phyloP scores from a whole-genome alignment of 2,113 vertebrate genomes.

The Psittacula cyanocephala region DNA sequence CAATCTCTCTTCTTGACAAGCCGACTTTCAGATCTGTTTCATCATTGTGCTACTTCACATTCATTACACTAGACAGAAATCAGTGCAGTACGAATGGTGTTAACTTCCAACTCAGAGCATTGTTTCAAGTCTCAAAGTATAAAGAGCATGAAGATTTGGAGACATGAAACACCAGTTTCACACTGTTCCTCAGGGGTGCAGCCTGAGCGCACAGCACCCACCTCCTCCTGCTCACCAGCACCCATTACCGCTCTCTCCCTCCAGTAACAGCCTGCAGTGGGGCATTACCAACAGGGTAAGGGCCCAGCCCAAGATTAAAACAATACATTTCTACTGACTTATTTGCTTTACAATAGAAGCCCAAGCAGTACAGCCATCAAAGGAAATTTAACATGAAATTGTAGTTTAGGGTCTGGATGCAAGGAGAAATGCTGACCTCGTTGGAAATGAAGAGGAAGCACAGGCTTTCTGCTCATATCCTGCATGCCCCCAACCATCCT shows the following conservation, averaged over 20 bases:
- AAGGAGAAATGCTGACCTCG: not conserved
- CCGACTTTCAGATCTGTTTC: not conserved
- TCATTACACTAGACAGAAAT: not conserved
- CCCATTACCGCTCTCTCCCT: not conserved
- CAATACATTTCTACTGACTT: not conserved
- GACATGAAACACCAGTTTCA: not conserved
- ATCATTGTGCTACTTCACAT: not conserved
- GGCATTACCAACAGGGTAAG: no score
- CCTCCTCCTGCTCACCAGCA: not conserved
- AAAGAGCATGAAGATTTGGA: not conserved
- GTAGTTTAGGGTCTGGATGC: not conserved
- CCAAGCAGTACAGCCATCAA: not conserved
- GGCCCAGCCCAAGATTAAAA: not conserved
- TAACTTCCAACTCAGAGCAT: not conserved
- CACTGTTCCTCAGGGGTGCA: fast-evolving
- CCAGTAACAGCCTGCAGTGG: not conserved
- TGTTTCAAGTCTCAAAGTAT: not conserved
- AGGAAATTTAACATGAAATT: not conserved
- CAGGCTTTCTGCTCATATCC: fast-evolving
- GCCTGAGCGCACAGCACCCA: fast-evolving
- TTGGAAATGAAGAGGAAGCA: not conserved
- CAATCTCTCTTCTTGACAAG: not conserved
- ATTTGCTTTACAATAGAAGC: not conserved
- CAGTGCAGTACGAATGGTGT: not conserved
- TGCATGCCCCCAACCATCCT: not conserved